These are phyloP conservation scores for Clepsis dumicolana DNA, from an alignment of 2,888 invertebrate species.

Conservation along the genomic window DNA sequence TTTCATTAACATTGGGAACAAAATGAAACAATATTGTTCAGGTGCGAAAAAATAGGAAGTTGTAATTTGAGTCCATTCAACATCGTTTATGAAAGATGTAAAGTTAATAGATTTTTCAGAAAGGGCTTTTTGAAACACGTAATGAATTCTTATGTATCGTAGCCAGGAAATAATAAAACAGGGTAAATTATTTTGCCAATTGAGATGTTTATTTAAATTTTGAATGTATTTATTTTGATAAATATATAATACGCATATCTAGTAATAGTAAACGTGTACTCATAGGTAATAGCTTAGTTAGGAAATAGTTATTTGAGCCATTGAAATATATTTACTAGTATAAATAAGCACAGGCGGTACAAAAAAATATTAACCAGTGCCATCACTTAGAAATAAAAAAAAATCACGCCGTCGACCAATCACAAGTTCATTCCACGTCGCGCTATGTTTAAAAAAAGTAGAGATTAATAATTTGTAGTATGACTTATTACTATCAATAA, in stretches of 20 bases:
- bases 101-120: neutral
- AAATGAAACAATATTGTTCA: slow-evolving; percentile 17
- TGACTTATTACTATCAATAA: no score
- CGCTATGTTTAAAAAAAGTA: neutral
- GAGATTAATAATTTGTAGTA: no score
- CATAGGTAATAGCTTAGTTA: slow-evolving; percentile 10
- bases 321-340: slow-evolving; percentile 25
- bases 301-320: slow-evolving; percentile 23
- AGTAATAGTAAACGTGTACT: slow-evolving; percentile 11
- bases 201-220: slow-evolving; percentile 31
- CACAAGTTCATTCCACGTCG: neutral
- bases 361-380: neutral
- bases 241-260: slow-evolving; percentile 19
- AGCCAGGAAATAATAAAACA: slow-evolving; percentile 37
- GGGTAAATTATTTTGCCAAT: slow-evolving; percentile 41
- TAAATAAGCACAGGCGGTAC: slow-evolving; percentile 14
- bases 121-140: neutral
- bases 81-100: neutral
- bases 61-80: neutral
- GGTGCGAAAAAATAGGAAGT: neutral
- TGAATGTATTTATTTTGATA: slow-evolving; percentile 40
- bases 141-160: slow-evolving; percentile 20
- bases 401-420: neutral
- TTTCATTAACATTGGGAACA: slow-evolving; percentile 20
- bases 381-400: neutral